Percentiles rank a stretch among this genome's conserved stretches.
Evolutionary conservation across 2,113 vertebrate genomes (phyloP).

Genomic region (Anhinga rufa): DNA sequence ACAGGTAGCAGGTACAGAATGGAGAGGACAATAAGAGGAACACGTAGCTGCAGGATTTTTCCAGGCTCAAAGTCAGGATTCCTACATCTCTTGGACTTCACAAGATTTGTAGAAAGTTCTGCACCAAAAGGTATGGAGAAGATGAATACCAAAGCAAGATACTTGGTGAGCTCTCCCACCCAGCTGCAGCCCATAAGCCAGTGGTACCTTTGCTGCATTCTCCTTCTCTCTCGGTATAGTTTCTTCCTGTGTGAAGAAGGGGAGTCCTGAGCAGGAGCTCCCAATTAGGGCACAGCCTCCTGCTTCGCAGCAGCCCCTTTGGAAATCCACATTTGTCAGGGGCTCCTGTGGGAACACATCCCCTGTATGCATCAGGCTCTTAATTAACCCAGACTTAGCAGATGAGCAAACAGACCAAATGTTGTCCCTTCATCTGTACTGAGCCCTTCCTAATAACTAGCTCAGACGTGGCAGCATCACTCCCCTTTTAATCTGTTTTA

Average conservation of each 20-base stretch:
- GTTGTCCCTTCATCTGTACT: not conserved
- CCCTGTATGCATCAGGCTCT: not conserved
- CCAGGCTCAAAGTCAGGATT: not conserved
- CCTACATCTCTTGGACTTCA: not conserved
- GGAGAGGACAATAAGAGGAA: not conserved
- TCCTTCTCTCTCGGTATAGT: not conserved
- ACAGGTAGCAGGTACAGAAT: not conserved
- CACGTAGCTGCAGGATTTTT: not conserved
- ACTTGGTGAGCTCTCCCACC: not conserved
- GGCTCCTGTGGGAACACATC: not conserved
- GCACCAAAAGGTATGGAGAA: not conserved
- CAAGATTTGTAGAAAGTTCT: not conserved
- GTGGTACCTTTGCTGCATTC: not conserved
- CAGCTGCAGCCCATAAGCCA: not conserved
- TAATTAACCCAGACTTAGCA: conserved; percentile 22
- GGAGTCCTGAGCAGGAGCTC: not conserved
- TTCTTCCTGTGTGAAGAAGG: not conserved
- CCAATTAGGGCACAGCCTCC: not conserved
- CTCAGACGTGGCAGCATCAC: not conserved
- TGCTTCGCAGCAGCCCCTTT: not conserved
- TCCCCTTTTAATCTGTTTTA: not conserved
- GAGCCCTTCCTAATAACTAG: not conserved
- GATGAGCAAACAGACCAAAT: not conserved
- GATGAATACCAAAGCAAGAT: not conserved
- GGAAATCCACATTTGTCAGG: not conserved